Evolutionary conservation across 1,140 invertebrate genomes (phyloP), one percentile per base, ranked within the genome.

Genomic region (Caligus rogercresseyi): DNA sequence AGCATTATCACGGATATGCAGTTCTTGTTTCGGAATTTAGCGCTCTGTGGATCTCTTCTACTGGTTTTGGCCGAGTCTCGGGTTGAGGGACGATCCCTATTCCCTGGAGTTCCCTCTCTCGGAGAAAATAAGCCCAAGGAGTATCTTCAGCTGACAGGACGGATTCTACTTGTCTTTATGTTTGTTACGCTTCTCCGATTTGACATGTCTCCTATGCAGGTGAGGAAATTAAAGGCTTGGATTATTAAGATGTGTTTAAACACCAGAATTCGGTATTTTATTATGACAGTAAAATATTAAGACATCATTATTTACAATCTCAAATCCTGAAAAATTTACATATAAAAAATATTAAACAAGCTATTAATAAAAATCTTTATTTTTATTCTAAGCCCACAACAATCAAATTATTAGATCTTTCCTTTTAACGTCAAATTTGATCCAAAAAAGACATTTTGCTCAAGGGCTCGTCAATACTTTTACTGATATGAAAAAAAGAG

Each of bases 1-100:
- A 94, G 89, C 72, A 98, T 98, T 72, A 75, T 98, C 51, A 98
- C 93, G 93, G 94, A 99, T 74, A 71, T 97, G 70, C 92, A 96
- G 71, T 98, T 98, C 77, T 76, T 98, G 52, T 82, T 86, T 66
- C 83, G 95, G 67, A 98, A 98, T 75, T 75, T 98, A 64, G 93
- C 95, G 3, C 79, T 99, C 14, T 90, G 93, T 68, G 96, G 96
- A 65, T 93, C 93, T 4, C 79, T 99, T 7, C 74, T 98, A 25
- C 76, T 99, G 16, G 85, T 99, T 18, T 73, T 97, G 65, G 95
- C 95, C 14, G 96, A 99, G 76, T 88, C 87, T 61, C 79, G 88
- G 66, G 86, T 84, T 4, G 92, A 96, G 74, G 87, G 87, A 18
- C 82, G 86, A 69, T 92, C 87, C 69, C 75, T 98, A 21, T 97